Conservation (phyloP, 1,140 invertebrate genomes). For the Anastatus disparis region DNA sequence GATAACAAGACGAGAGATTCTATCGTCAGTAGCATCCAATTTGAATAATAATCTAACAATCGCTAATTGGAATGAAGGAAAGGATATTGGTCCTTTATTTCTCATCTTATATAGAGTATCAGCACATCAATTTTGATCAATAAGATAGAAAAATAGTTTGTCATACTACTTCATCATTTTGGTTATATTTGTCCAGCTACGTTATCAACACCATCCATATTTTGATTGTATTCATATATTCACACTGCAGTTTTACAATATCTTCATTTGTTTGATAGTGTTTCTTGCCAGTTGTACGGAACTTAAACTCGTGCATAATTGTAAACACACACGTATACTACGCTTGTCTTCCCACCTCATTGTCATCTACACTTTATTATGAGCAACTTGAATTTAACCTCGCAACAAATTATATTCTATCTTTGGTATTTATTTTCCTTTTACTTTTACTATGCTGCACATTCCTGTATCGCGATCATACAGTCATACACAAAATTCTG, state of each 20-base stretch:
- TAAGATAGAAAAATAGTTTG: conserved; percentile 25
- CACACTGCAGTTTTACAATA: conserved; percentile 19
- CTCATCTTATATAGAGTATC: conserved; percentile 26
- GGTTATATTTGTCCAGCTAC: conserved; percentile 21
- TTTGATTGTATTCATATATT: conserved; percentile 35
- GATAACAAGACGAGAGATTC: neutral
- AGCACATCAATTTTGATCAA: conserved; percentile 19
- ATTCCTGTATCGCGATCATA: neutral
- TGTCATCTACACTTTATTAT: conserved; percentile 43
- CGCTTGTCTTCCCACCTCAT: conserved; percentile 38
- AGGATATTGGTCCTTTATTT: neutral
- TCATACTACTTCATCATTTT: conserved; percentile 32
- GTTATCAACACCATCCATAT: conserved; percentile 36
- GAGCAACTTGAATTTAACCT: conserved; percentile 39
- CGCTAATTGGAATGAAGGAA: neutral
- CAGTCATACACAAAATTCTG: neutral
- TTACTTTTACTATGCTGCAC: neutral
- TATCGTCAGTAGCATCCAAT: neutral
- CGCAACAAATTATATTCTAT: conserved; percentile 39
- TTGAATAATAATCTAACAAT: conserved; percentile 20
- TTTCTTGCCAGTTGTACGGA: conserved; percentile 26
- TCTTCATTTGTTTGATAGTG: conserved; percentile 22
- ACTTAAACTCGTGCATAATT: conserved; percentile 24
- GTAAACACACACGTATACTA: conserved; percentile 14
- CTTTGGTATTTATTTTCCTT: conserved; percentile 44